phyloP scores from a whole-genome alignment of 2,888 invertebrate genomes.

The Apantesis nais region DNA sequence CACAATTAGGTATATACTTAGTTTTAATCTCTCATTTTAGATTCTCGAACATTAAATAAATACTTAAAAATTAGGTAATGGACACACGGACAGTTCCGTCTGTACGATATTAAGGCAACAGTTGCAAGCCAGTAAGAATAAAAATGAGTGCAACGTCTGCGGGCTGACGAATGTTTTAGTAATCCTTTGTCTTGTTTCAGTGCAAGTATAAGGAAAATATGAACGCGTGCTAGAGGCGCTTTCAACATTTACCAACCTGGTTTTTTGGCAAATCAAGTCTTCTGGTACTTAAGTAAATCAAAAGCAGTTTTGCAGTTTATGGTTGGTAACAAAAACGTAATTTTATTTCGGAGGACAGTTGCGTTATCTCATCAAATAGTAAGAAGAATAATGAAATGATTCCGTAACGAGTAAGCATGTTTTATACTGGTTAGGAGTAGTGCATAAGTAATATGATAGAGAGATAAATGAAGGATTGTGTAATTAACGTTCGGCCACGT shows the following conservation, averaged over 20 bases:
- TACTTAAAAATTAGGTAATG: slow-evolving; percentile 26
- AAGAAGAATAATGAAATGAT: slow-evolving; percentile 28
- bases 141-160: slow-evolving; percentile 17
- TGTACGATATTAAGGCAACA: slow-evolving; percentile 25
- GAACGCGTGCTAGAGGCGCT: slow-evolving; percentile 10
- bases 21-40: slow-evolving; percentile 24
- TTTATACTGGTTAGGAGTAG: slow-evolving; percentile 16
- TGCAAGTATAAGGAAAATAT: slow-evolving; percentile 15
- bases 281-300: slow-evolving; percentile 21
- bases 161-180: slow-evolving; percentile 16
- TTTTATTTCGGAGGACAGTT: slow-evolving; percentile 41
- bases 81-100: slow-evolving; percentile 26
- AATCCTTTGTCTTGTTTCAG: slow-evolving; percentile 26
- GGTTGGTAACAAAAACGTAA: slow-evolving; percentile 31
- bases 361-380: slow-evolving; percentile 33
- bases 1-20: slow-evolving; percentile 23
- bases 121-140: slow-evolving; percentile 16
- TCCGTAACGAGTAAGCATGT: slow-evolving; percentile 17
- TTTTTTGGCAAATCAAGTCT: slow-evolving; percentile 29
- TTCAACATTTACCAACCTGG: slow-evolving; percentile 28
- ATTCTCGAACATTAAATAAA: slow-evolving; percentile 25
- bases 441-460: slow-evolving; percentile 25
- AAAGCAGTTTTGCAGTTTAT: slow-evolving; percentile 32
- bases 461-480: slow-evolving; percentile 39
- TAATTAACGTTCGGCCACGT: slow-evolving; percentile 46